Conservation (phyloP, 2,113 vertebrate genomes). For the Verasper variegatus region DNA sequence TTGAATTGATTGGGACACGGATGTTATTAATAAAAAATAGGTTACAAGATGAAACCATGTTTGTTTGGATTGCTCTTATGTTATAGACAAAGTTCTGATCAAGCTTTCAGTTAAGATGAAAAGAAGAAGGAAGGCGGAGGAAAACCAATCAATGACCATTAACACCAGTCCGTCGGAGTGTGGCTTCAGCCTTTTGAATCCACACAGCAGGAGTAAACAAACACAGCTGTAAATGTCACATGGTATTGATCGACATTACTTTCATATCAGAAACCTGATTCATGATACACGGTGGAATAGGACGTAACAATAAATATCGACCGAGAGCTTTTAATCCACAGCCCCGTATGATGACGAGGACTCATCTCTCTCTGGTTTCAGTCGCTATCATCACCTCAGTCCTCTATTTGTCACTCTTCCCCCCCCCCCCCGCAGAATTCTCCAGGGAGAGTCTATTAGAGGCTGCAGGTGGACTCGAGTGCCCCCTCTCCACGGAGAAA, state of each 20-base stretch:
- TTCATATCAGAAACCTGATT: conserved; percentile 5
- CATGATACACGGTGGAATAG: neutral
- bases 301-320: neutral
- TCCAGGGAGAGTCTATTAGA: conserved; percentile 81
- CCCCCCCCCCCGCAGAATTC: conserved; percentile 72
- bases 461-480: conserved; percentile 64
- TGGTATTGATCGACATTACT: conserved; percentile 5
- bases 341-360: neutral
- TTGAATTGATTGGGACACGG: neutral
- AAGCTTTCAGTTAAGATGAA: conserved; percentile 16
- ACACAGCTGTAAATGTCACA: conserved; percentile 45
- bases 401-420: conserved; percentile 23
- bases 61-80: conserved; percentile 6
- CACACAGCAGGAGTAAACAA: neutral
- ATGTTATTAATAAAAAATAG: neutral
- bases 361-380: conserved; percentile 5
- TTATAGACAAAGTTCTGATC: neutral
- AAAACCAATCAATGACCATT: conserved; percentile 58
- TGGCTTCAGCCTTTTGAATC: conserved; percentile 39
- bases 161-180: neutral
- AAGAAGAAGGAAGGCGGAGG: conserved; percentile 1
- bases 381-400: neutral
- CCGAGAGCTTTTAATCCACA: neutral
- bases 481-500: conserved; percentile 66
- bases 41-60: neutral